phyloP scores from a whole-genome alignment of 2,797 vertebrate species.

The Sparus aurata region DNA sequence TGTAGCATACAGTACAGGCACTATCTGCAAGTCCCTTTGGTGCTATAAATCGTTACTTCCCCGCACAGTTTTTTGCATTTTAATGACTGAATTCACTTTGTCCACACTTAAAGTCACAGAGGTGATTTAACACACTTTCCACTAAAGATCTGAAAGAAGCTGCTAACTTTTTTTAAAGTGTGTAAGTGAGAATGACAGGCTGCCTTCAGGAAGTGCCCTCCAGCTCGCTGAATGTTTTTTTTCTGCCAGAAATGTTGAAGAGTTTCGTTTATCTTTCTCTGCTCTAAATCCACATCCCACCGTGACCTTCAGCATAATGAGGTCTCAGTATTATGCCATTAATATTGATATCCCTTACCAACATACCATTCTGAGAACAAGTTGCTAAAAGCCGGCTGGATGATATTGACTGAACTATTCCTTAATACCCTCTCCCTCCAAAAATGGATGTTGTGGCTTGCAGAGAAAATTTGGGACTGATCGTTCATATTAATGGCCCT shows the following conservation, averaged over 20 bases:
- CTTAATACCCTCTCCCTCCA: slow-evolving; percentile 29
- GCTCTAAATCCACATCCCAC: slow-evolving; percentile 53
- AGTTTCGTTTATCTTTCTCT: slow-evolving; percentile 61
- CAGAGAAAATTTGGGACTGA: slow-evolving; percentile 3
- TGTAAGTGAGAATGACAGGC: slow-evolving; percentile 48
- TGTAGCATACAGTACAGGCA: slow-evolving; percentile 17
- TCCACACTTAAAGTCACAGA: slow-evolving; percentile 43
- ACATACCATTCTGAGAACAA: slow-evolving; percentile 41
- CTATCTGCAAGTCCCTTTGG: slow-evolving; percentile 25
- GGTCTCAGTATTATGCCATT: slow-evolving; percentile 71
- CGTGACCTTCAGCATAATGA: slow-evolving; percentile 81
- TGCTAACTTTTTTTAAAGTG: neutral
- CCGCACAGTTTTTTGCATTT: slow-evolving; percentile 36
- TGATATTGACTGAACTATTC: slow-evolving; percentile 58
- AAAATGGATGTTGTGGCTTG: slow-evolving; percentile 27
- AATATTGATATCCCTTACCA: slow-evolving; percentile 76
- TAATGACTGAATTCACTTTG: slow-evolving; percentile 56
- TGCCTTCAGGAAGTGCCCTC: slow-evolving; percentile 53
- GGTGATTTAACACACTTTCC: slow-evolving; percentile 34
- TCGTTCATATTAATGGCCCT: slow-evolving; percentile 1
- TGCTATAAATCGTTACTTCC: slow-evolving; percentile 44
- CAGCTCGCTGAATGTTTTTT: slow-evolving; percentile 55
- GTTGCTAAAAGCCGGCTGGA: slow-evolving; percentile 49
- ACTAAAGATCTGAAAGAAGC: slow-evolving; percentile 15
- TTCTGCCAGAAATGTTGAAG: slow-evolving; percentile 65